phyloP scores from a whole-genome alignment of 92 coral and sea anemone genomes.

The Scolanthus callimorphus region DNA sequence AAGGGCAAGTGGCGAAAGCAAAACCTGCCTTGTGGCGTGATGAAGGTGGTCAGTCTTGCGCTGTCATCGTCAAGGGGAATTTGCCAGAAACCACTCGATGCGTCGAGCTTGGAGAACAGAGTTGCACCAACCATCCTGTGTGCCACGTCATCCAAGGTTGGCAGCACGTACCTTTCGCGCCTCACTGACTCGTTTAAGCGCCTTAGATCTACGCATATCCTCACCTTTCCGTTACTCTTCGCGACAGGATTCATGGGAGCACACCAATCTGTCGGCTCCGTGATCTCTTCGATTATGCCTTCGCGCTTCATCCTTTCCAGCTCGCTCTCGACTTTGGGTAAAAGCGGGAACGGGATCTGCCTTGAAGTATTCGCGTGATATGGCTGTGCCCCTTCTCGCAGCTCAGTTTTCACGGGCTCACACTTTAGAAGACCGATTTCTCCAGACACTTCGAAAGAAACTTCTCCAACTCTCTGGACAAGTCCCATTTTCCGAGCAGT shows the following conservation, averaged over 20 bases:
- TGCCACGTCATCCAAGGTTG: constrained; percentile 14
- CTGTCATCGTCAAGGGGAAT: too few species aligned
- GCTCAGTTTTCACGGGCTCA: constrained; percentile 3
- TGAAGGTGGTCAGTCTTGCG: too few species aligned
- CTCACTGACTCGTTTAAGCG: constrained; percentile 22
- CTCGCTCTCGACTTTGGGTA: constrained; percentile 8
- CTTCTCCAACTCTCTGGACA: constrained; percentile 19
- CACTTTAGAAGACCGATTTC: constrained; percentile 21
- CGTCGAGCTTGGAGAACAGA: constrained; percentile 24
- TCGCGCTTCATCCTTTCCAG: constrained; percentile 32
- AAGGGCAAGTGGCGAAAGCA: too few species aligned
- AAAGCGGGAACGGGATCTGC: constrained; percentile 1
- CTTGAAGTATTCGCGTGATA: constrained; percentile 6
- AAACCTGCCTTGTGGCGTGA: too few species aligned
- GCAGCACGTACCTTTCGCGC: constrained; percentile 20
- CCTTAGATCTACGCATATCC: constrained; percentile 25
- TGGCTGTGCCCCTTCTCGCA: constrained; percentile 23
- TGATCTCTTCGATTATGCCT: constrained; percentile 34
- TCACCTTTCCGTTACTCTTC: constrained; percentile 22
- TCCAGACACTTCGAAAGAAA: constrained; percentile 15
- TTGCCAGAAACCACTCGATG: constrained; percentile 22
- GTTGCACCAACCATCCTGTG: constrained; percentile 14
- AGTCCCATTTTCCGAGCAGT: constrained; percentile 7
- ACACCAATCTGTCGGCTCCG: constrained; percentile 43
- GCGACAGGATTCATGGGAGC: constrained; percentile 29